Conservation (phyloP, 2,888 invertebrate species). For the Julus scanicus region DNA sequence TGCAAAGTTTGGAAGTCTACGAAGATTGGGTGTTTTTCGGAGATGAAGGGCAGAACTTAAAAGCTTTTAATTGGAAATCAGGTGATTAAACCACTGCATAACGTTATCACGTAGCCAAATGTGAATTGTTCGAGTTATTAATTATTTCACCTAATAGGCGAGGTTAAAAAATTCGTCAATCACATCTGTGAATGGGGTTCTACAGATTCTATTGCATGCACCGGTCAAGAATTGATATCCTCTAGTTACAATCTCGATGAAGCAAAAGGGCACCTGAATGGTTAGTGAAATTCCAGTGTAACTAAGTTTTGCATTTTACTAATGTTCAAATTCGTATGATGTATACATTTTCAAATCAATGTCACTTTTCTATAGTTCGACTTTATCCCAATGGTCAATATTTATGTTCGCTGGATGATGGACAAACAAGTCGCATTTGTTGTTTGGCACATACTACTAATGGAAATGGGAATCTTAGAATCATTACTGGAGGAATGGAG, state of each 20-base stretch:
- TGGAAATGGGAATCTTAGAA: constrained; percentile 49
- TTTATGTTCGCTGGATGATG: constrained; percentile 55
- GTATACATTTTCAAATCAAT: constrained; percentile 41
- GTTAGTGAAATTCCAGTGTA: constrained; percentile 51
- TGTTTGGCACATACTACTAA: constrained; percentile 52
- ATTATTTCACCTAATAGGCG: constrained; percentile 5
- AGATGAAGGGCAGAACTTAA: constrained; percentile 58
- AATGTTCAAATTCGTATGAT: no score
- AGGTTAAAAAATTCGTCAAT: constrained; percentile 56
- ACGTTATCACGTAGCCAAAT: background rate
- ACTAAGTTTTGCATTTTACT: no score
- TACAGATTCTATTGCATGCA: constrained; percentile 57
- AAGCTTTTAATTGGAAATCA: constrained; percentile 57
- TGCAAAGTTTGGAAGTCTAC: constrained; percentile 54
- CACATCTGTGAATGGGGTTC: constrained; percentile 56
- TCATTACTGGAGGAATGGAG: constrained; percentile 56
- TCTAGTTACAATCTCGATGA: constrained; percentile 57
- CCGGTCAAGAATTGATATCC: constrained; percentile 55
- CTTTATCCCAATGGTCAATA: constrained; percentile 44
- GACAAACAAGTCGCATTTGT: constrained; percentile 54
- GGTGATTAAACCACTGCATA: background rate
- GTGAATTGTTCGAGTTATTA: background rate
- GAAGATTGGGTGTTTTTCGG: constrained; percentile 57
- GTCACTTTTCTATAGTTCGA: constrained; percentile 38
- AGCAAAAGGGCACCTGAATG: constrained; percentile 57